A percentile compares a stretch with the other conserved stretches of the same genome.
phyloP scores from a whole-genome alignment of 2,113 vertebrate genomes.

The Nicator chloris region DNA sequence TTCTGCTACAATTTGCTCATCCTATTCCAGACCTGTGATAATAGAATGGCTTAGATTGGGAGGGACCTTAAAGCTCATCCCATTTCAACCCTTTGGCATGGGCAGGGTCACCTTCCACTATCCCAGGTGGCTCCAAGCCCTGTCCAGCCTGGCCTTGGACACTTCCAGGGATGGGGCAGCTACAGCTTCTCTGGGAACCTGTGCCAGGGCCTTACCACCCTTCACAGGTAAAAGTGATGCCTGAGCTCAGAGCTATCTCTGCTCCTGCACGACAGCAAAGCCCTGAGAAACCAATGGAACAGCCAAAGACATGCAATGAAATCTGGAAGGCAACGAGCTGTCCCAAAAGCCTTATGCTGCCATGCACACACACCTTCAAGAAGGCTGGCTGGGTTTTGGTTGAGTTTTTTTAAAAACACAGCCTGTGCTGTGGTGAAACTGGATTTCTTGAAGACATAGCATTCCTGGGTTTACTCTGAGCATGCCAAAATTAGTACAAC shows the following conservation, averaged over 20 bases:
- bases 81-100: neutral
- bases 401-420: neutral
- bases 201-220: neutral
- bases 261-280: fast-evolving
- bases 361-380: neutral
- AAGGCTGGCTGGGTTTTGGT: neutral
- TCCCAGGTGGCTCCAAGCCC: neutral
- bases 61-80: neutral
- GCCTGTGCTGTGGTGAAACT: neutral
- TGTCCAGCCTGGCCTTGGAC: neutral
- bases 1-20: neutral
- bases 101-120: neutral
- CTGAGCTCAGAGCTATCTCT: neutral
- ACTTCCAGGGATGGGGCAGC: neutral
- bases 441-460: neutral
- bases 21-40: neutral
- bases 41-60: neutral
- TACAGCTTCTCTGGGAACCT: neutral
- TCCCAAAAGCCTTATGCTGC: neutral
- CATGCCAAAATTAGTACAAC: conserved; percentile 58
- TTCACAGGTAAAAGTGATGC: neutral
- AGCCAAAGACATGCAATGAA: neutral
- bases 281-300: neutral
- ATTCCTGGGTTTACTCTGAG: neutral
- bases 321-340: neutral